These are phyloP conservation scores for Botia kubotai DNA, from an alignment of 2,797 vertebrate genomes.

Conservation along the genomic window DNA sequence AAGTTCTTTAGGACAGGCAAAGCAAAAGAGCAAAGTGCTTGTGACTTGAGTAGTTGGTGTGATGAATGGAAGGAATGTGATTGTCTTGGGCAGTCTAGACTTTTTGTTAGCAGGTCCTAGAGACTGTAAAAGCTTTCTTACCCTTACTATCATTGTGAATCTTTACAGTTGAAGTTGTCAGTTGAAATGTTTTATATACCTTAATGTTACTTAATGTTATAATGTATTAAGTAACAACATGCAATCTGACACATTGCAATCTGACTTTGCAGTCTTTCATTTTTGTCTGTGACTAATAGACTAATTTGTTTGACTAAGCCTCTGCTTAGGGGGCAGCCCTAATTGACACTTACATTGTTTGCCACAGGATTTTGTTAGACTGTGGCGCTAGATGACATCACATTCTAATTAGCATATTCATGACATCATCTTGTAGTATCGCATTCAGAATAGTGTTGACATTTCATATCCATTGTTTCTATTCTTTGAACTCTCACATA, in stretches of 20 bases:
- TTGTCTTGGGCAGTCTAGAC: conserved; percentile 49
- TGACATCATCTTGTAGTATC: too few species aligned
- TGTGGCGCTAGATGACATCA: too few species aligned
- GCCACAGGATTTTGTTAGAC: too few species aligned
- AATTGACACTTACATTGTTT: too few species aligned
- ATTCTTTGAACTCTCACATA: too few species aligned
- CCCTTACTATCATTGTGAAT: conserved; percentile 7
- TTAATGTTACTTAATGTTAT: too few species aligned
- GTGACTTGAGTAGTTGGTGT: conserved; percentile 39
- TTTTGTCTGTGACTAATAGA: too few species aligned
- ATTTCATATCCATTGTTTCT: too few species aligned
- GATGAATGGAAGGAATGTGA: conserved; percentile 54
- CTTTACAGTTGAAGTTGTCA: neutral
- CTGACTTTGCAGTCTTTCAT: neutral
- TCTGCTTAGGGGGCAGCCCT: neutral
- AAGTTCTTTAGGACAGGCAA: conserved; percentile 32
- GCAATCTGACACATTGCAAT: neutral
- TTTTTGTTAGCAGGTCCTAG: conserved; percentile 28
- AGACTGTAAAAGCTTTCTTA: conserved; percentile 23
- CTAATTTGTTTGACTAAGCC: neutral
- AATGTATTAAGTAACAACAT: neutral
- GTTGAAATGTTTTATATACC: neutral
- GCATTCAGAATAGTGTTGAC: too few species aligned
- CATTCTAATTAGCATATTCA: too few species aligned
- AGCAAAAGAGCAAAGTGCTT: conserved; percentile 46